These are phyloP conservation scores for Brenthis hecate DNA, from an alignment of 2,888 invertebrate species.

Conservation along the genomic window DNA sequence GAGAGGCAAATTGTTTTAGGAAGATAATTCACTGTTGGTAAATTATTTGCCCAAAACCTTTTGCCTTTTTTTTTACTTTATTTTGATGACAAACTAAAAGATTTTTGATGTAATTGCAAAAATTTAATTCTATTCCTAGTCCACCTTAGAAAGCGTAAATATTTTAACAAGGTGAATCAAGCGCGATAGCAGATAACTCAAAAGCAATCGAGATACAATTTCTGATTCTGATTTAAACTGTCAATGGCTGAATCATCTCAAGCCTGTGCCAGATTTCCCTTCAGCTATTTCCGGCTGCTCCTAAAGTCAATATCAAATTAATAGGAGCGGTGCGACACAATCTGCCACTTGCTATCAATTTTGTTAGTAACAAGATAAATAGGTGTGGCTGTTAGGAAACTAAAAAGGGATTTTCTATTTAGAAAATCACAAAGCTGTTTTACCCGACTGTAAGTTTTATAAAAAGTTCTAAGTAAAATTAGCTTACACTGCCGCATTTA, in stretches of 20 bases:
- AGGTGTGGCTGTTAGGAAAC: slow-evolving; percentile 25
- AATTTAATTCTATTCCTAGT: too few species aligned
- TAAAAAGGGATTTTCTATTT: slow-evolving; percentile 20
- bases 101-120: too few species aligned
- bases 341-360: slow-evolving; percentile 37
- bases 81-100: too few species aligned
- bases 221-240: slow-evolving; percentile 26
- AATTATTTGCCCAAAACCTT: too few species aligned
- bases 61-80: too few species aligned
- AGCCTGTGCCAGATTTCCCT: slow-evolving; percentile 41
- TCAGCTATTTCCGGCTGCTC: slow-evolving; percentile 41
- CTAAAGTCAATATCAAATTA: slow-evolving; percentile 39
- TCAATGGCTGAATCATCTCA: slow-evolving; percentile 34
- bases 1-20: too few species aligned
- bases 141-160: too few species aligned
- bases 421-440: slow-evolving; percentile 8
- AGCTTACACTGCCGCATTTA: too few species aligned
- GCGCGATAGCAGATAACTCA: background rate
- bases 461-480: too few species aligned
- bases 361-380: slow-evolving; percentile 31
- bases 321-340: slow-evolving; percentile 40
- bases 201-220: slow-evolving; percentile 25
- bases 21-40: too few species aligned
- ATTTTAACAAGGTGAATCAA: background rate
- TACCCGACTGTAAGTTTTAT: background rate